Percentiles rank a stretch among this genome's conserved stretches.
Evolutionary conservation across 2,797 vertebrate genomes (phyloP).

Genomic region (Crocodylus rhombifer): DNA sequence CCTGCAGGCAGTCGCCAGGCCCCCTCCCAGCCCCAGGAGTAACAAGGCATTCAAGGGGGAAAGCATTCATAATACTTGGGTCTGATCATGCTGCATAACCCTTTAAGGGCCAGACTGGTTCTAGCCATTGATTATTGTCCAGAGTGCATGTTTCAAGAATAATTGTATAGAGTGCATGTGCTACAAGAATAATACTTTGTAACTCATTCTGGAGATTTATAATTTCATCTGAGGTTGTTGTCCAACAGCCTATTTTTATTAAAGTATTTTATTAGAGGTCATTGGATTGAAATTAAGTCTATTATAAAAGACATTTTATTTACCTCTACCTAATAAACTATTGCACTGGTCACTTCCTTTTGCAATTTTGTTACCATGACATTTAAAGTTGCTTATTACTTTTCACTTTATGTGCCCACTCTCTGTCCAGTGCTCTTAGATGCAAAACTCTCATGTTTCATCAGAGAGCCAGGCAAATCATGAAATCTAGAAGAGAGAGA

Average conservation of each 20-base stretch:
- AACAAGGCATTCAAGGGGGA: background rate
- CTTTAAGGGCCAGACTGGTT: background rate
- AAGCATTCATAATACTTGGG: background rate
- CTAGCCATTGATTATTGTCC: background rate
- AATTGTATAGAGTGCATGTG: background rate
- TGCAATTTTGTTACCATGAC: background rate
- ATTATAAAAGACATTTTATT: background rate
- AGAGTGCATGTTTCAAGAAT: background rate
- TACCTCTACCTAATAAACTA: background rate
- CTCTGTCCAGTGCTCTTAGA: background rate
- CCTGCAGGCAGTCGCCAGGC: too few species aligned
- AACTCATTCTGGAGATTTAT: background rate
- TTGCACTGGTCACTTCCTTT: background rate
- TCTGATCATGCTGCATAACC: background rate
- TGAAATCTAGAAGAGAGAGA: background rate
- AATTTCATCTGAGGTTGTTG: background rate
- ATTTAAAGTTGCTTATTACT: background rate
- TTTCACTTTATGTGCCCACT: background rate
- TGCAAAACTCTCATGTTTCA: background rate
- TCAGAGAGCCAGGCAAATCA: background rate
- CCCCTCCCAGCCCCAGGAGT: too few species aligned
- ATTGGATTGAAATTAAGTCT: background rate
- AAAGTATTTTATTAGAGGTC: background rate
- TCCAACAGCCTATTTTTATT: background rate
- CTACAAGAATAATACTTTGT: background rate